These are phyloP conservation scores for Doryteuthis pealeii DNA, from an alignment of 1,140 invertebrate genomes.

Conservation along the genomic window DNA sequence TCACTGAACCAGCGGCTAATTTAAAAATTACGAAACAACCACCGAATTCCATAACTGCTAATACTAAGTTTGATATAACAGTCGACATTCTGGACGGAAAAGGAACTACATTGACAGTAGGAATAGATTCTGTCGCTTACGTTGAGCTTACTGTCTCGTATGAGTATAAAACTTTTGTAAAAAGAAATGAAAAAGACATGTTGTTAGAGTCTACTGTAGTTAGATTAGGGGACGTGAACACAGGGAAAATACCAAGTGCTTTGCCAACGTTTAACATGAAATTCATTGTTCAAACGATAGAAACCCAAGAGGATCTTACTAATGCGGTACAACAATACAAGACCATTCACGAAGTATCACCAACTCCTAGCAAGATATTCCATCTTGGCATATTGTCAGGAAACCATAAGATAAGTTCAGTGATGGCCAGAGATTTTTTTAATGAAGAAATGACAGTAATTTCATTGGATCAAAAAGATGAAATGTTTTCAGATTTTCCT, in stretches of 20 bases:
- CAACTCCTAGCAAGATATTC: background rate
- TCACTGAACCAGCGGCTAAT: background rate
- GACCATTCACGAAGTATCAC: background rate
- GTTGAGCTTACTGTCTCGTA: background rate
- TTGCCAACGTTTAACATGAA: background rate
- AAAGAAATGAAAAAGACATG: no score
- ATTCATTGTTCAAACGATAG: background rate
- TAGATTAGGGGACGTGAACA: background rate
- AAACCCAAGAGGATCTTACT: background rate
- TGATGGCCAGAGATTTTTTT: background rate
- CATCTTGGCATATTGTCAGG: background rate
- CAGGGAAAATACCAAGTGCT: background rate
- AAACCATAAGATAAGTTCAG: background rate
- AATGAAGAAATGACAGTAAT: background rate
- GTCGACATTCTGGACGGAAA: background rate
- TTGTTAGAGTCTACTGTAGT: background rate
- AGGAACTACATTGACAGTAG: background rate
- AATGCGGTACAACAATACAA: background rate
- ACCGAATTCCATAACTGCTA: background rate
- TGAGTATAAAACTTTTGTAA: background rate
- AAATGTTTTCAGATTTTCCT: background rate
- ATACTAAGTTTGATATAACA: background rate
- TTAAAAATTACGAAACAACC: background rate
- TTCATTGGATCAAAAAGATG: background rate
- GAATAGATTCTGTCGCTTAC: background rate